Percentiles rank a stretch among this genome's conserved stretches.
These are phyloP conservation scores for Stylophora pistillata DNA, from an alignment of 64 coral and sea anemone species.

Conservation along the genomic window DNA sequence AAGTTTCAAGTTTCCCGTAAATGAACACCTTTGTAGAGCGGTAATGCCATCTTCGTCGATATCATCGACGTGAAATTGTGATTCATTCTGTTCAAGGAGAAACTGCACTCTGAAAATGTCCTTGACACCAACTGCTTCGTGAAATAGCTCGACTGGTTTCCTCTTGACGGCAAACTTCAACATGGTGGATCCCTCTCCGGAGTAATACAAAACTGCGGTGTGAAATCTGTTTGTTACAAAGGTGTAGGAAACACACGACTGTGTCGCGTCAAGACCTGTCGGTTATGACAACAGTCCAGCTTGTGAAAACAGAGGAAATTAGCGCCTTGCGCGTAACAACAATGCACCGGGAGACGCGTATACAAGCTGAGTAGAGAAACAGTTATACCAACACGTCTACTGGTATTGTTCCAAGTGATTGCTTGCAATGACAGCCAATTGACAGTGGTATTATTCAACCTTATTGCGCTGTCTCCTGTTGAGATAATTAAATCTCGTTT, in stretches of 20 bases:
- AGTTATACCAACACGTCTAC: slow-evolving; percentile 24
- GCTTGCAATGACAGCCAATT: slow-evolving; percentile 25
- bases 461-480: slow-evolving; percentile 36
- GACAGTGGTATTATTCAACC: not conserved
- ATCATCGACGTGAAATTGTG: slow-evolving; percentile 82
- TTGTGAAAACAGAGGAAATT: not conserved
- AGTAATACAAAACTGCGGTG: not conserved
- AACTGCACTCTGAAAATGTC: slow-evolving; percentile 64
- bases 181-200: not conserved
- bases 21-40: slow-evolving; percentile 78
- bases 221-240: not conserved
- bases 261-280: slow-evolving; percentile 9
- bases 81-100: slow-evolving; percentile 70
- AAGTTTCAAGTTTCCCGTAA: slow-evolving; percentile 77
- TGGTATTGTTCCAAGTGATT: slow-evolving; percentile 23
- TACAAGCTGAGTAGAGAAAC: slow-evolving; percentile 9
- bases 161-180: slow-evolving; percentile 86
- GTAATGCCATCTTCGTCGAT: slow-evolving; percentile 90
- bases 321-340: slow-evolving; percentile 25
- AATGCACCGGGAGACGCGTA: slow-evolving; percentile 23
- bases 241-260: slow-evolving; percentile 23
- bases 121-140: slow-evolving; percentile 69
- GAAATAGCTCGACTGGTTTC: slow-evolving; percentile 71
- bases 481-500: slow-evolving; percentile 1
- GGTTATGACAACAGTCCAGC: not conserved